Conservation (phyloP, 2,888 invertebrate genomes). For the Drosophila quinaria region DNA sequence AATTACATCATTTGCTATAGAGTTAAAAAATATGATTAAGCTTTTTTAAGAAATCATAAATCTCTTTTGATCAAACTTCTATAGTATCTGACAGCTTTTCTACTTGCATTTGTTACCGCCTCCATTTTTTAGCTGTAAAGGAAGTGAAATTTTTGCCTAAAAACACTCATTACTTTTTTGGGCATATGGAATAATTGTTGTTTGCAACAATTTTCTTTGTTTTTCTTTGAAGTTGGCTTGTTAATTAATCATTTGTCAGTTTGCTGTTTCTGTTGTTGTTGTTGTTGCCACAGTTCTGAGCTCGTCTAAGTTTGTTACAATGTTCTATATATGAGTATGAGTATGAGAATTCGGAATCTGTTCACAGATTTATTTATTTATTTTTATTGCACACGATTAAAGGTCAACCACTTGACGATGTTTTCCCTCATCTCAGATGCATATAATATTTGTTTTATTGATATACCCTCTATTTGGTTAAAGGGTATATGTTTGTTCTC, state of each 20-base stretch:
- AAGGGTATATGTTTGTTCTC: too few species aligned
- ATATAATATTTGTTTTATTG: conserved; percentile 25
- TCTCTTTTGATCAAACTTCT: background rate
- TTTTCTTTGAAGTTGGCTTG: conserved; percentile 41
- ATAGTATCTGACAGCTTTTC: background rate
- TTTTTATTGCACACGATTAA: conserved; percentile 61
- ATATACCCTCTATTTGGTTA: background rate
- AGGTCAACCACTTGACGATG: conserved; percentile 72
- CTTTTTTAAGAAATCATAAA: background rate
- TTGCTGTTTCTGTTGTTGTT: background rate
- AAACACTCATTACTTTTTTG: conserved; percentile 36
- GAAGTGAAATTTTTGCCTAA: conserved; percentile 39
- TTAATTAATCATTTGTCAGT: conserved; percentile 73
- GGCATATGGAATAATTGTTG: conserved; percentile 30
- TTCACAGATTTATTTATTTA: conserved; percentile 62
- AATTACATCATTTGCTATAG: too few species aligned
- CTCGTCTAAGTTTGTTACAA: conserved; percentile 32
- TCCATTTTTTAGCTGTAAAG: conserved; percentile 11
- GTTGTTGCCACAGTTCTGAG: conserved; percentile 20
- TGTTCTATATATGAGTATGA: conserved; percentile 32
- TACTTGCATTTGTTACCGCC: conserved; percentile 19
- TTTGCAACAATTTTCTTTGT: conserved; percentile 25
- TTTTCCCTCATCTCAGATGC: conserved; percentile 12
- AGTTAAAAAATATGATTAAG: too few species aligned
- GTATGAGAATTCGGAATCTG: conserved; percentile 27